Base-by-base conservation (phyloP, 2,797 vertebrate species). In the Halcyon leucocephala region DNA sequence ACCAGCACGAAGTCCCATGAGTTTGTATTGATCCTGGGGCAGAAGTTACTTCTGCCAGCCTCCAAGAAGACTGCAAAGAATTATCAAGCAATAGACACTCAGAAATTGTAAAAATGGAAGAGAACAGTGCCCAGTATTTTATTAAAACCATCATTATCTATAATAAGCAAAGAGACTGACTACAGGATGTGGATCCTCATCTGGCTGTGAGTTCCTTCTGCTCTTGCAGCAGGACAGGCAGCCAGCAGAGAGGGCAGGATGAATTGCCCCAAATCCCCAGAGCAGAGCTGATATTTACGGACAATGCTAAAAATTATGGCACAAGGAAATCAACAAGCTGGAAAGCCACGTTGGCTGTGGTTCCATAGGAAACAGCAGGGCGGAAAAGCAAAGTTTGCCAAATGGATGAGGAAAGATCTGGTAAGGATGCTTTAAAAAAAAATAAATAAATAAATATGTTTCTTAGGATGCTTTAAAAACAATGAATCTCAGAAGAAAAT, bases 311-410 rank as follows among this genome's bases (percentile, higher is more conserved):
- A 92, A 94, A 87, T 80, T 80, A 78, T 85, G 86, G 91, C 65
- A 86, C 62, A 77, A 94, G 93, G 94, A 95, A 95, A 93, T 80
- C 86, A 69, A 78, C 84, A 96, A 74, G 67, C 58, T 91, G 89
- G 31, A 67, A 90, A 90, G 28, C 16, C 6, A 5, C 17, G 10
- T 55, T 94, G 89, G 64, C 90, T 87, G 62, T 7, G 9, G 51
- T 67, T 62, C 67, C 3, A 0, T 74, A 85, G 95, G 95, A 96
- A 96, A 67, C 73, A 90, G 52, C 0, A 0, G 78, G 71, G 44
- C 2, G 3, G 86, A 93, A 96, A 89, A 91, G 35, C 54, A 49
- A 76, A 62, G 51, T 86, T 66, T 86, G 92, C 71, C 93, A 96
- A 82, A 94, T 91, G 52, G 66, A 85, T 61, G 77, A 85, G 95